Conservation (phyloP, 2,113 vertebrate genomes). For the Lynx canadensis region DNA sequence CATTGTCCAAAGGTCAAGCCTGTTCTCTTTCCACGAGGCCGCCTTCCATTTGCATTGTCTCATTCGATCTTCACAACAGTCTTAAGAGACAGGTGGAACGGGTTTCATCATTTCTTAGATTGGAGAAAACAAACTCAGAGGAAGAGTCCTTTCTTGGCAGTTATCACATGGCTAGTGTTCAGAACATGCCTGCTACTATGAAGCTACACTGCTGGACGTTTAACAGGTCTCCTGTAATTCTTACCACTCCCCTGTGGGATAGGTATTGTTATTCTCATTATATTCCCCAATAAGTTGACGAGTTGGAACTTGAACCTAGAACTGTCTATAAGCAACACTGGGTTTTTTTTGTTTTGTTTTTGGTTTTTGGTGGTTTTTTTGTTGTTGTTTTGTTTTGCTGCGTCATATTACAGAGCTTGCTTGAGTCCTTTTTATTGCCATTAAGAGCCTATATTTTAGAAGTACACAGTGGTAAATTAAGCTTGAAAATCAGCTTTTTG, state of each 20-base stretch:
- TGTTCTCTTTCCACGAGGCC: background rate
- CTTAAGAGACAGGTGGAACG: background rate
- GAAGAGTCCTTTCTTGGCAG: background rate
- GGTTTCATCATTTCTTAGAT: background rate
- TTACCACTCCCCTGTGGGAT: background rate
- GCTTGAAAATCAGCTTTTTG: background rate
- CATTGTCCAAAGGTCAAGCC: background rate
- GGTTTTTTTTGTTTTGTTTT: background rate
- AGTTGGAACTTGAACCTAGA: constrained; percentile 37
- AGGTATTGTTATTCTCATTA: background rate
- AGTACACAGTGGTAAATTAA: background rate
- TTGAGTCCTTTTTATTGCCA: background rate
- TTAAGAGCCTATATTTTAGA: background rate
- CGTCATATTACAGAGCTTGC: background rate
- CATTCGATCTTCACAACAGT: background rate
- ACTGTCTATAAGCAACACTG: background rate
- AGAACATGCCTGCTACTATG: background rate
- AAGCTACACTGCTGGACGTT: background rate
- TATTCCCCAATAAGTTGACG: background rate
- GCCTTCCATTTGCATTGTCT: constrained; percentile 9
- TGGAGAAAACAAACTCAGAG: background rate
- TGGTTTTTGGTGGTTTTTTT: background rate
- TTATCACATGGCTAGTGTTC: background rate
- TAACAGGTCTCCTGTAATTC: background rate
- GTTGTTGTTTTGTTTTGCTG: background rate